Evolutionary conservation across 2,113 vertebrate genomes (phyloP).

Genomic region (Xyliphius kryptos): DNA sequence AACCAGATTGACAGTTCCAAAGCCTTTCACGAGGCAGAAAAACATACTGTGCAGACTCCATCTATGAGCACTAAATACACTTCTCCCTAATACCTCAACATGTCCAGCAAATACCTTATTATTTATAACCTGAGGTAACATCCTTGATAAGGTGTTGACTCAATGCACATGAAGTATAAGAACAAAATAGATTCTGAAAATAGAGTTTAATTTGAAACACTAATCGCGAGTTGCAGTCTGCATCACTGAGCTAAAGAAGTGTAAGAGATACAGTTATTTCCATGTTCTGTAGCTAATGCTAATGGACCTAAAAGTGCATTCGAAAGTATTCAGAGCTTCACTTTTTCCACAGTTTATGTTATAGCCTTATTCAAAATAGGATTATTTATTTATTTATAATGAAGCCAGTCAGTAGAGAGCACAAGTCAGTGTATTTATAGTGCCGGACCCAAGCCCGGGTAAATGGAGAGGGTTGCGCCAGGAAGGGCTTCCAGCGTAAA

Average conservation of each 20-base stretch:
- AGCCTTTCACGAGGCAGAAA: neutral
- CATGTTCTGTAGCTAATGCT: neutral
- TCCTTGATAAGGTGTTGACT: neutral
- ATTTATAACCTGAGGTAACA: neutral
- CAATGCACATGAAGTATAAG: neutral
- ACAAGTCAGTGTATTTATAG: no score
- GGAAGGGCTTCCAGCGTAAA: no score
- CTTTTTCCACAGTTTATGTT: no score
- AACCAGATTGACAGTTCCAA: neutral
- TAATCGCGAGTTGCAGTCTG: neutral
- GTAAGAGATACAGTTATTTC: no score
- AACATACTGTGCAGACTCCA: neutral
- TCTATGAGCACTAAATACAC: neutral
- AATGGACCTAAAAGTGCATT: no score
- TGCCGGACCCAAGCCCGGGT: no score
- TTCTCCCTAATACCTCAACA: neutral
- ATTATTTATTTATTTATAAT: no score
- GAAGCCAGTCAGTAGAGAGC: no score
- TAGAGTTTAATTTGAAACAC: neutral
- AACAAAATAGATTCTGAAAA: neutral
- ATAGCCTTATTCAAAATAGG: no score
- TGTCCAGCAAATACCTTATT: neutral
- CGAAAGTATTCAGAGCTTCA: no score
- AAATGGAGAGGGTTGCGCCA: no score
- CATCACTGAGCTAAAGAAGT: neutral